Evolutionary conservation across 2,888 invertebrate genomes (phyloP), one percentile per base, ranked within the genome.

Genomic region (Hedychridium roseum): DNA sequence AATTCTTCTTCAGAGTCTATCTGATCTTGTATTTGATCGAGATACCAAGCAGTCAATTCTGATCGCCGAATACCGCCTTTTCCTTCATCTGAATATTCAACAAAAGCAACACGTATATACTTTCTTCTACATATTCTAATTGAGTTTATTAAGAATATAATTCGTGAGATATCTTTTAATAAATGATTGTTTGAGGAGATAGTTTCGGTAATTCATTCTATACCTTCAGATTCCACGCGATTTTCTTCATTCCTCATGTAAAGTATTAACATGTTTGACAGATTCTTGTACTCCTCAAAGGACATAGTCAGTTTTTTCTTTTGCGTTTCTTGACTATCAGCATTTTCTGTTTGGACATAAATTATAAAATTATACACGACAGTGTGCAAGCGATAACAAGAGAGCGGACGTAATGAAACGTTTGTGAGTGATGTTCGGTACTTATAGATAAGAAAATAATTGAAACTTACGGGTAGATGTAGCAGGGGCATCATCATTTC

Each of bases 1-100:
- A 97, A 81, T 66, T 98, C 97, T 14, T 92, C 91, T 75, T 98
- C 97, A 0, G 87, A 86, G 69, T 98, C 96, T 51, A 98, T 91
- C 68, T 92, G 89, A 51, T 89, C 88, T 59, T 91, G 89, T 43
- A 96, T 85, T 73, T 92, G 89, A 69, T 91, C 89, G 61, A 98
- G 80, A 79, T 97, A 99, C 97, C 98, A 98, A 63, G 90, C 89
- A 20, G 97, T 88, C 1, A 99, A 83, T 37, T 93, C 90, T 62
- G 90, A 91, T 66, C 90, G 87, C 54, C 83, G 85, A 79, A 88
- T 85, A 1, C 91, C 91, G 35, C 89, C 87, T 63, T 83, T 82
- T n/a, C 30, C 20, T n/a, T 57, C 57, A 3, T 20, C 68, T 60
- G 11, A 28, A 35, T n/a, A n/a, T n/a, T n/a, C n/a, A n/a, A n/a